A percentile compares a stretch with the other conserved stretches of the same genome.
Evolutionary conservation across 92 coral and sea anemone species (phyloP).

Genomic region (Isaurus tuberculatus): DNA sequence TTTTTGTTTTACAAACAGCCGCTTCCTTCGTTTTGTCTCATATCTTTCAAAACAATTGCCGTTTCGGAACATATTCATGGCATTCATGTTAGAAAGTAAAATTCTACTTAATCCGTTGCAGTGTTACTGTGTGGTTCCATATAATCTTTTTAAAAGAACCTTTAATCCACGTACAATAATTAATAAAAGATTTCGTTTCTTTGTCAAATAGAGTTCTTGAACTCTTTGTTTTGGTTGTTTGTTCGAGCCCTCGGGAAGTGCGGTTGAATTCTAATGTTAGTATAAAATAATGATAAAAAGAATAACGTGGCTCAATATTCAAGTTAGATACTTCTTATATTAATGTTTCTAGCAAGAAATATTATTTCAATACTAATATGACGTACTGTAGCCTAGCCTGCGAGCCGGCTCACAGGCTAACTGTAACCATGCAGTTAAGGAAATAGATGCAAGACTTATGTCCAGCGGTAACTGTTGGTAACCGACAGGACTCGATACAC

Average conservation of each 20-base stretch:
- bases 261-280: no score
- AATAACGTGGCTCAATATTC: no score
- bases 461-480: no score
- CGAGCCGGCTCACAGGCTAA: no score
- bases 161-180: constrained; percentile 36
- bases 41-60: not conserved
- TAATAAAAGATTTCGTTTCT: constrained; percentile 44
- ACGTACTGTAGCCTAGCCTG: no score
- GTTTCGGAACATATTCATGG: not conserved
- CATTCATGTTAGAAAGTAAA: constrained; percentile 7
- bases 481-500: no score
- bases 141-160: constrained; percentile 43
- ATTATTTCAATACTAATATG: no score
- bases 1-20: not conserved
- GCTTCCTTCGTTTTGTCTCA: not conserved
- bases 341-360: no score
- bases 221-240: not conserved
- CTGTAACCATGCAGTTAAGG: no score
- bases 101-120: constrained; percentile 38
- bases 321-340: no score
- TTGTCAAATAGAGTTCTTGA: constrained; percentile 26
- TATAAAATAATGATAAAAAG: no score
- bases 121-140: constrained; percentile 18
- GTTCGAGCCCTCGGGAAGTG: not conserved
- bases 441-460: no score